Conservation (phyloP, 2,888 invertebrate genomes). For the Euproctis similis region DNA sequence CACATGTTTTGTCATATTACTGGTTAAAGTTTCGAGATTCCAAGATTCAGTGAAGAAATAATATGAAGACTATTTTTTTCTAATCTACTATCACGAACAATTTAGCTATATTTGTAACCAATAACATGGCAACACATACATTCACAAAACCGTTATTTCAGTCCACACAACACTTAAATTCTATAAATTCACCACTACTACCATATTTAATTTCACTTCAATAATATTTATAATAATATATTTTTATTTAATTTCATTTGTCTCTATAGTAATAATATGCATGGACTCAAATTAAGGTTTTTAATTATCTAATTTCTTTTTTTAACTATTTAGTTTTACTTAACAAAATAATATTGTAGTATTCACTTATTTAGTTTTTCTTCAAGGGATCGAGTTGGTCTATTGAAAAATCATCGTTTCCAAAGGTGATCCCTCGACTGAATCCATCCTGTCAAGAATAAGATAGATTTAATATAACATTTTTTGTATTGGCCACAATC, state of each 20-base stretch:
- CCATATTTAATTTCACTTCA: no score
- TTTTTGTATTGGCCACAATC: no score
- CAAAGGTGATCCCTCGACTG: conserved; percentile 89
- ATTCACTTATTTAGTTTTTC: conserved; percentile 74
- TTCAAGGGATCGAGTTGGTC: conserved; percentile 95
- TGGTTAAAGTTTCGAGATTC: conserved; percentile 42
- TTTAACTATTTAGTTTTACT: conserved; percentile 33
- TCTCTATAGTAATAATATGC: conserved; percentile 37
- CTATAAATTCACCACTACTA: conserved; percentile 31
- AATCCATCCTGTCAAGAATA: conserved; percentile 86
- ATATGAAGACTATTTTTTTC: conserved; percentile 21
- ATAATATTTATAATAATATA: no score
- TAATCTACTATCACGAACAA: conserved; percentile 53
- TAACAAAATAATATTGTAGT: conserved; percentile 17
- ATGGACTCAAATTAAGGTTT: conserved; percentile 43
- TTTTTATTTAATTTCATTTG: conserved; percentile 46
- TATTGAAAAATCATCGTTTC: conserved; percentile 94
- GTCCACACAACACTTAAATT: conserved; percentile 47
- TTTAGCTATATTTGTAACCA: conserved; percentile 53
- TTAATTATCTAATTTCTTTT: conserved; percentile 33
- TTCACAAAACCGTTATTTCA: conserved; percentile 33
- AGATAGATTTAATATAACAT: conserved; percentile 5
- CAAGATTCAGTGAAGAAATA: conserved; percentile 23
- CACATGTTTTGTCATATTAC: conserved; percentile 26
- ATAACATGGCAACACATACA: conserved; percentile 62